phyloP scores from a whole-genome alignment of 2,888 invertebrate genomes.

The Mythimna vitellina region DNA sequence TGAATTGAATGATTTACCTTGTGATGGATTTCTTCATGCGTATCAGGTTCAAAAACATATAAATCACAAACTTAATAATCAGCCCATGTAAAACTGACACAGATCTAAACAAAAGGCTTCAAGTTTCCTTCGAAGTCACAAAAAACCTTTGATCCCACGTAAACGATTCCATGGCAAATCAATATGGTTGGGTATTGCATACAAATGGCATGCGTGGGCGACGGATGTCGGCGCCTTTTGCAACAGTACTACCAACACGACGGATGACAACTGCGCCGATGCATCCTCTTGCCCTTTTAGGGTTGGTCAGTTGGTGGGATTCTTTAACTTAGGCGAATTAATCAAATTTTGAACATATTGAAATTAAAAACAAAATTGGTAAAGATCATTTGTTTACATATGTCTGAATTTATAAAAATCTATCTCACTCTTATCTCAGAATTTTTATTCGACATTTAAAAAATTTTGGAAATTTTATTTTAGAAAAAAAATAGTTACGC shows the following conservation, averaged over 20 bases:
- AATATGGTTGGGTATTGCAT: slow-evolving; percentile 66
- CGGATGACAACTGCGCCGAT: slow-evolving; percentile 64
- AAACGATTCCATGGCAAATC: slow-evolving; percentile 66
- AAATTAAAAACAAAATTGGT: background rate
- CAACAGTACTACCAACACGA: slow-evolving; percentile 69
- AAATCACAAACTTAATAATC: slow-evolving; percentile 37
- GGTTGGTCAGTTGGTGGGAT: slow-evolving; percentile 66
- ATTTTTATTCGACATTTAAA: no score
- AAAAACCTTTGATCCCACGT: slow-evolving; percentile 62
- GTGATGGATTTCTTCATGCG: slow-evolving; percentile 2
- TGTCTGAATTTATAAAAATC: no score
- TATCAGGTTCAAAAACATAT: slow-evolving; percentile 28
- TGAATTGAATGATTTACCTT: background rate
- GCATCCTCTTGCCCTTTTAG: slow-evolving; percentile 75
- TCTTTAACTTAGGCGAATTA: background rate
- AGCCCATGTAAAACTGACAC: slow-evolving; percentile 9
- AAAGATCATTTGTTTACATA: background rate
- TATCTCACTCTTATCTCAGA: no score
- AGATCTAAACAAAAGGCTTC: slow-evolving; percentile 40
- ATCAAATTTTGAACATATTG: background rate
- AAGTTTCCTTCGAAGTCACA: slow-evolving; percentile 34
- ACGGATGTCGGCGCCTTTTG: slow-evolving; percentile 87
- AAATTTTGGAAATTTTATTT: no score
- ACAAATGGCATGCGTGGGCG: slow-evolving; percentile 58
- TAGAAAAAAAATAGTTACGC: no score